These are phyloP conservation scores for Pentalonia nigronervosa DNA, from an alignment of 1,140 invertebrate genomes.

Conservation along the genomic window DNA sequence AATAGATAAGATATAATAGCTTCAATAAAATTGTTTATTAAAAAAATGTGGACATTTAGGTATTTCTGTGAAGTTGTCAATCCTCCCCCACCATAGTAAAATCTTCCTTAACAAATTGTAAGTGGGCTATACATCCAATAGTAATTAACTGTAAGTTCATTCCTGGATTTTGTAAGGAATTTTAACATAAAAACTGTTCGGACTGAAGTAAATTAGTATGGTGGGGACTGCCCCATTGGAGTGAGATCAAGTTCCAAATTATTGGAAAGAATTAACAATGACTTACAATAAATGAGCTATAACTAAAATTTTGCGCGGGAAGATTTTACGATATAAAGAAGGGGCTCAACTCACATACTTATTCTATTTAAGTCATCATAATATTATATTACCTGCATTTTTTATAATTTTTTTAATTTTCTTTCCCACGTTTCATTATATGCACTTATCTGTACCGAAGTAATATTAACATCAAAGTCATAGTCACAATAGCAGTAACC, in stretches of 20 bases:
- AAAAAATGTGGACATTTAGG: no score
- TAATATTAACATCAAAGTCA: neutral
- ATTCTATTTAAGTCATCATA: neutral
- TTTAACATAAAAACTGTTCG: neutral
- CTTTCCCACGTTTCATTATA: fast-evolving
- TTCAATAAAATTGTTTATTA: neutral
- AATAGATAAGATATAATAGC: neutral
- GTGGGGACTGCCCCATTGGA: neutral
- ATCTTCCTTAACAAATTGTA: neutral
- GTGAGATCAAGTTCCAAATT: neutral
- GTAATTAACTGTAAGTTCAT: neutral
- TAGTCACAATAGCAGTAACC: neutral
- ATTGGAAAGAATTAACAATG: neutral
- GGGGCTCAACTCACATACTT: neutral
- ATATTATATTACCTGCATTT: neutral
- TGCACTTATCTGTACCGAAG: neutral
- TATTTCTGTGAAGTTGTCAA: neutral
- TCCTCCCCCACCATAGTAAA: neutral
- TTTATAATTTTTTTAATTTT: neutral
- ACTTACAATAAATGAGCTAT: neutral
- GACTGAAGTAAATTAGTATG: neutral
- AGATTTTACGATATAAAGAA: neutral
- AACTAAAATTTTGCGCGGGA: neutral
- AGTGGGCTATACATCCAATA: neutral
- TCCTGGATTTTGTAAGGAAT: neutral